Base-by-base conservation (phyloP, 2,797 vertebrate genomes). In the Coendou prehensilis region DNA sequence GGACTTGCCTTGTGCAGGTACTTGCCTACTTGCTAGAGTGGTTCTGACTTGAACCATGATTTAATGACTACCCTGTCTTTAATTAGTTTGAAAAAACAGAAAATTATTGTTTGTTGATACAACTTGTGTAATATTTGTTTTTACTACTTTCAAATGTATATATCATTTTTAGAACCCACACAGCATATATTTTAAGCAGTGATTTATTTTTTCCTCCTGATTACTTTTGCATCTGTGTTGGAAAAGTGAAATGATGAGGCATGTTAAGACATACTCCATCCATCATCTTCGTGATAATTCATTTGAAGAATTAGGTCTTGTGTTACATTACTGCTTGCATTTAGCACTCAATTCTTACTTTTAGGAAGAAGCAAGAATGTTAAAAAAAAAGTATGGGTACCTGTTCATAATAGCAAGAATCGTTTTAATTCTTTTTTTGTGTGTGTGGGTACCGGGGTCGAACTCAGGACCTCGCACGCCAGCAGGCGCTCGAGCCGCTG, bases 241-340 rank as follows among this genome's bases (percentile, higher is more conserved):
- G 84, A 89, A 89, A 88, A 95, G 47, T 91, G 69, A 97, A 88
- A 83, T 94, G 84, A 89, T 94, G 91, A 93, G 90, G n/a, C 75
- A n/a, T 87, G 94, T 85, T 95, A 75, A 90, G 78, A 73, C 76
- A 57, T 87, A 81, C 84, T 92, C 69, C 33, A 83, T 95, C 37
- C 33, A 73, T 95, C 78, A 63, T 93, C 76, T 94, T 86, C 22
- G 23, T 63, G 67, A 73, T 95, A 69, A 28, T 95, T 94, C 37
- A 89, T 87, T 84, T 93, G 81, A 93, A 76, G 57, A 96, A 6
- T 57, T 73, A 76, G 78, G 64, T 54, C 41, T 76, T 93, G 23
- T 61, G 57, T 95, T 87, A 87, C 30, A 61, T 79, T 95, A 95
- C 47, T 91, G 45, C 52, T 95, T 97, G 45, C 23, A 76, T 86